Evolutionary conservation across 2,797 vertebrate genomes (phyloP).

Genomic region (Pipistrellus nathusii): DNA sequence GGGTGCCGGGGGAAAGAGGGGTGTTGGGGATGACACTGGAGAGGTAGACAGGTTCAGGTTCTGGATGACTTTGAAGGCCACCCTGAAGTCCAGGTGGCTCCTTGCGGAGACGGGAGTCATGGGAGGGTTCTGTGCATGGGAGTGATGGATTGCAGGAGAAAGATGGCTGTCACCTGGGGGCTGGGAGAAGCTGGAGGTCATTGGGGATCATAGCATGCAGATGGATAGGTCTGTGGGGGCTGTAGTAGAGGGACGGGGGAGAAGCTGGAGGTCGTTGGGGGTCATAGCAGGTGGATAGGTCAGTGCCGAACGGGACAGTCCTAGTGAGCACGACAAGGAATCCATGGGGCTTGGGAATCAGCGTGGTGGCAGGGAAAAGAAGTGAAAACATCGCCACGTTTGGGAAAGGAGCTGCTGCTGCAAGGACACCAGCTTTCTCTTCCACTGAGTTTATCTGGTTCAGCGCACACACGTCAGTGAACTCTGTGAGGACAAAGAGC

Average conservation of each 20-base stretch:
- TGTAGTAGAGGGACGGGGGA: not conserved
- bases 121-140: not conserved
- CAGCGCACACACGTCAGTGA: conserved; percentile 50
- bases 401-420: conserved; percentile 57
- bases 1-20: not conserved
- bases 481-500: conserved; percentile 55
- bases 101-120: not conserved
- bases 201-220: not conserved
- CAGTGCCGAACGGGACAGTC: not conserved
- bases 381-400: conserved; percentile 11
- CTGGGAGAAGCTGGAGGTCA: not conserved
- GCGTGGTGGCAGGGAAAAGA: not conserved
- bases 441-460: conserved; percentile 71
- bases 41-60: not conserved
- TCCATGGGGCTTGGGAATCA: not conserved
- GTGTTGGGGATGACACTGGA: not conserved
- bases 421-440: conserved; percentile 68
- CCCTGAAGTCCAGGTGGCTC: not conserved
- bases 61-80: not conserved
- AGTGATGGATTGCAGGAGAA: not conserved
- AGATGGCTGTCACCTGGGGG: not conserved
- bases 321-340: no score
- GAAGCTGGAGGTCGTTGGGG: not conserved
- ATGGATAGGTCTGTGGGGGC: not conserved
- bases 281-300: not conserved